Conservation (phyloP, 2,797 vertebrate genomes). For the Malacoraja senta region DNA sequence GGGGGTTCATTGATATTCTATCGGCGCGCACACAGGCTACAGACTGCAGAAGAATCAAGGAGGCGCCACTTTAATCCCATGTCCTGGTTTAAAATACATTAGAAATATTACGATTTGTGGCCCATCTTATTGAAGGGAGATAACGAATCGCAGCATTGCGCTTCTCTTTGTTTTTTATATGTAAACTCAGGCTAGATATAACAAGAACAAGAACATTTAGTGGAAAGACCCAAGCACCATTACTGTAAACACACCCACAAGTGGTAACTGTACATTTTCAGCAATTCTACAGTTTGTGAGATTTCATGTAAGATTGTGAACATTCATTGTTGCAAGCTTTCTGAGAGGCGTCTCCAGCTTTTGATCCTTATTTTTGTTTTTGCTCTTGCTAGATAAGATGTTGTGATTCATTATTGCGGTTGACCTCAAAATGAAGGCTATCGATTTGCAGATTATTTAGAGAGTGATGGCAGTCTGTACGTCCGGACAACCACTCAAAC, state of each 20-base stretch:
- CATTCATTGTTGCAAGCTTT: not conserved
- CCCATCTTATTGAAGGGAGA: not conserved
- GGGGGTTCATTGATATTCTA: constrained; percentile 17
- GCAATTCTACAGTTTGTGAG: not conserved
- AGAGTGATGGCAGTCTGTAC: not conserved
- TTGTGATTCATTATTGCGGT: not conserved
- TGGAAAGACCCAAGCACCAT: not conserved
- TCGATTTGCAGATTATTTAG: constrained; percentile 13
- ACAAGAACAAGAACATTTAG: not conserved
- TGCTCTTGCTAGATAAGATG: not conserved
- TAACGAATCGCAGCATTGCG: not conserved
- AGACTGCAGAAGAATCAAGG: constrained; percentile 27
- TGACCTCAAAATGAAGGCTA: constrained; percentile 14
- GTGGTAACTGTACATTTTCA: not conserved
- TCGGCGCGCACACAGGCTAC: not conserved
- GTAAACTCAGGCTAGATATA: not conserved
- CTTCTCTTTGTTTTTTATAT: not conserved
- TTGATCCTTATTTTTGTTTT: not conserved
- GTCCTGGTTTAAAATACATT: not conserved
- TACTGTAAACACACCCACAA: not conserved
- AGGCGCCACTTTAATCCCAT: not conserved
- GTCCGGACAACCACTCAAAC: not conserved
- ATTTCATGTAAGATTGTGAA: not conserved
- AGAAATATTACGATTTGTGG: not conserved
- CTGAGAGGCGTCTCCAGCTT: not conserved